Conservation (phyloP, 2,113 vertebrate species). For the Myodes glareolus region DNA sequence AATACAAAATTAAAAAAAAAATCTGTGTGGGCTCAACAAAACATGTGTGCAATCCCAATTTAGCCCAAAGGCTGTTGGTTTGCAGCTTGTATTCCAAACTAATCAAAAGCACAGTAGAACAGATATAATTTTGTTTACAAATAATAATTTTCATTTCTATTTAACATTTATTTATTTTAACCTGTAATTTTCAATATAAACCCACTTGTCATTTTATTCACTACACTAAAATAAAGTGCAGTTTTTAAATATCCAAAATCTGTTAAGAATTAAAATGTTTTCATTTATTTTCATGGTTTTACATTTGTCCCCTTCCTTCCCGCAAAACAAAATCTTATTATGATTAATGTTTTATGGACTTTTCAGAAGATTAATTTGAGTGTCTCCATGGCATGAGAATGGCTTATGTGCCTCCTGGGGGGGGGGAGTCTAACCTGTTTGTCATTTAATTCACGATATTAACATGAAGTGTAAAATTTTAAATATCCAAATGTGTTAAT, state of each 20-base stretch:
- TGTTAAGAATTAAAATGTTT: conserved; percentile 33
- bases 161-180: conserved; percentile 28
- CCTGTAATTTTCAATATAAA: neutral
- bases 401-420: neutral
- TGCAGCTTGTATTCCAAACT: conserved; percentile 57
- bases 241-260: conserved; percentile 18
- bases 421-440: neutral
- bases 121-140: conserved; percentile 45
- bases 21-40: conserved; percentile 64
- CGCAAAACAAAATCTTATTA: neutral
- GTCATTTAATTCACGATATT: neutral
- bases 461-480: neutral
- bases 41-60: conserved; percentile 60
- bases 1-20: conserved; percentile 43
- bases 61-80: conserved; percentile 57
- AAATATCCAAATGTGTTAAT: conserved; percentile 13
- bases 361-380: neutral
- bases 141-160: conserved; percentile 36
- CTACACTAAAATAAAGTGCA: neutral
- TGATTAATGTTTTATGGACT: neutral
- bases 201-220: neutral
- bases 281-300: neutral
- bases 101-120: conserved; percentile 37
- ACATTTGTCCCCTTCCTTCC: neutral
- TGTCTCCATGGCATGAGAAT: neutral